Evolutionary conservation across 1,140 invertebrate genomes (phyloP), one percentile per base, ranked within the genome.

Genomic region (Drosophila nannoptera): DNA sequence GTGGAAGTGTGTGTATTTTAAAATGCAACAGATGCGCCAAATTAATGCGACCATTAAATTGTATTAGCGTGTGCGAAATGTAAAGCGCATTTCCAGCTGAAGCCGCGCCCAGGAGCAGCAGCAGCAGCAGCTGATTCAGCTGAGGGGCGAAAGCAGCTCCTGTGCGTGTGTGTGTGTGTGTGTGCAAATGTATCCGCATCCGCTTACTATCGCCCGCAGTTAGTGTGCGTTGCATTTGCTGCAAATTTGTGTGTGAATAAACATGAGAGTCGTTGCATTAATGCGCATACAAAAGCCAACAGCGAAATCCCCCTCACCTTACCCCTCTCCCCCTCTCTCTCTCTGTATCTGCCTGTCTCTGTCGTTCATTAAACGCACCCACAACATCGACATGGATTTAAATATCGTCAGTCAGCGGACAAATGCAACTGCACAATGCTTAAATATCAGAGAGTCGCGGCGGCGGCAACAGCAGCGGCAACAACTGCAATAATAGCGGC

Each of bases 31-130:
- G 81, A 84, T 84, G 81, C 81, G 81, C 81, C 81, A 84, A 84
- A 84, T 84, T 86, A 84, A 84, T 84, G 81, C 81, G 77, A 86
- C 77, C 81, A 84, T 84, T 84, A 84, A 84, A 84, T 84, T 84
- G 81, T 84, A 84, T 84, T 84, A 84, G 81, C 81, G 81, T 81
- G 81, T 86, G 81, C 77, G 68, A 80, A 83, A 83, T 83, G 78
- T 83, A 83, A 83, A 83, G 78, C 78, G 78, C 75, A 83, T 83
- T 83, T 78, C 61, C 78, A 61, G 67, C 49, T 66, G 36, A 50
- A 56, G 46, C 48, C 11, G n/a, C 9, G 48, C n/a, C 31, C 16
- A n/a, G 54, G 14, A 58, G 12, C 54, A 56, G 38, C 6, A 56
- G 22, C 54, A 40, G 46, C 16, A 46, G 73, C 75, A 66, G 74